phyloP scores from a whole-genome alignment of 2,113 vertebrate genomes.

The Promerops cafer region DNA sequence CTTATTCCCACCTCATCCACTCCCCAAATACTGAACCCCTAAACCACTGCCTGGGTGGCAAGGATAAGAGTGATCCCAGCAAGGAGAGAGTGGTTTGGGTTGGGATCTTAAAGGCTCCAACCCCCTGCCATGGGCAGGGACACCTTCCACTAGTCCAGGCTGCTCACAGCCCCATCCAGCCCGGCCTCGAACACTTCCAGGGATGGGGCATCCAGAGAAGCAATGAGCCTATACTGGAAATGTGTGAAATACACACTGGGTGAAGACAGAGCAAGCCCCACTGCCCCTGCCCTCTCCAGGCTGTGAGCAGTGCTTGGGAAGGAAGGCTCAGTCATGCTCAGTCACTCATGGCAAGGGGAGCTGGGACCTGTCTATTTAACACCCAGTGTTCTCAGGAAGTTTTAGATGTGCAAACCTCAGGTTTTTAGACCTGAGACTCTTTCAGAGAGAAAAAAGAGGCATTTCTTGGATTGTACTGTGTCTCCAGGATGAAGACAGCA shows the following conservation, averaged over 20 bases:
- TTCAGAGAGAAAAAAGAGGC: background rate
- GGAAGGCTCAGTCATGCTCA: background rate
- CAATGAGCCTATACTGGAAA: background rate
- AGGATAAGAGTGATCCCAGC: background rate
- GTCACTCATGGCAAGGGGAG: background rate
- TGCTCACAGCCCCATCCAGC: background rate
- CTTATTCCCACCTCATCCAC: background rate
- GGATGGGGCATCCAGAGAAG: background rate
- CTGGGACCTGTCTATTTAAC: background rate
- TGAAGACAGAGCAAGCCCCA: background rate
- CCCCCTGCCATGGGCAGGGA: background rate
- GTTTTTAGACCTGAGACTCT: background rate
- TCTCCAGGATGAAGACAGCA: background rate
- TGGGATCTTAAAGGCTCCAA: background rate
- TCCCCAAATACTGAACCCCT: background rate
- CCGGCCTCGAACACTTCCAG: background rate
- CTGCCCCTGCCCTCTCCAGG: background rate
- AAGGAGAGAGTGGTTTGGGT: background rate
- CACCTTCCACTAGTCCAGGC: background rate
- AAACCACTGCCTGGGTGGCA: background rate
- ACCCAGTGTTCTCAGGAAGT: background rate
- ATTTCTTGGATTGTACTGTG: background rate
- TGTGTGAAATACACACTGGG: accelerated
- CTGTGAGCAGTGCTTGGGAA: accelerated
- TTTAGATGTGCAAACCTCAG: background rate